Percentiles rank a stretch among this genome's conserved stretches.
phyloP scores from a whole-genome alignment of 2,888 invertebrate species.

The Caenorhabditis afra region DNA sequence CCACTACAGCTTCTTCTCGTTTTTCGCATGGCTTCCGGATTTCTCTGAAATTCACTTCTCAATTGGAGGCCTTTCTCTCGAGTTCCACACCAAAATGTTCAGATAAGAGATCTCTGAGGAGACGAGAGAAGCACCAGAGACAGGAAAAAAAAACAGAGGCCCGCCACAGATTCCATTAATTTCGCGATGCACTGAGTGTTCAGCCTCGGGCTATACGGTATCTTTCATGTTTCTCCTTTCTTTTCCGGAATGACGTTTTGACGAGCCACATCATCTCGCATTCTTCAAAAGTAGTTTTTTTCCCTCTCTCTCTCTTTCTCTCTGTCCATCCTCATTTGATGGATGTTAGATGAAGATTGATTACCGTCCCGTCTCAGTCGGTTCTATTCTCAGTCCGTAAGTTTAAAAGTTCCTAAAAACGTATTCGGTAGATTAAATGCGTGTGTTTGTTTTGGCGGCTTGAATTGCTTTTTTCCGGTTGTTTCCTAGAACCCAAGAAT shows the following conservation, averaged over 20 bases:
- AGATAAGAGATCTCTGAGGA: background rate
- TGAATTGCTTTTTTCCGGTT: too few relatives aligned
- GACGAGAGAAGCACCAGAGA: constrained; percentile 30
- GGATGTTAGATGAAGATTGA: constrained; percentile 47
- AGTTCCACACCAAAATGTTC: too few relatives aligned
- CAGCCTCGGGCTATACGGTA: constrained; percentile 48
- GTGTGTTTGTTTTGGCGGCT: too few relatives aligned
- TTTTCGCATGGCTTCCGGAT: too few relatives aligned
- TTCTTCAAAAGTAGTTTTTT: constrained; percentile 6
- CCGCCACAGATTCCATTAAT: constrained; percentile 41
- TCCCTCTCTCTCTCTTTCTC: background rate
- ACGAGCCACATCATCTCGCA: constrained; percentile 21
- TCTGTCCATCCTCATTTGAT: constrained; percentile 18
- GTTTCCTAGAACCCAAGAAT: too few relatives aligned
- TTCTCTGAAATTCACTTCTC: too few relatives aligned
- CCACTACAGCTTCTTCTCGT: too few relatives aligned
- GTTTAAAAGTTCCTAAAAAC: background rate
- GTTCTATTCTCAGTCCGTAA: background rate
- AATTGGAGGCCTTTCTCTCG: too few relatives aligned
- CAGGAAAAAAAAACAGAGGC: too few relatives aligned
- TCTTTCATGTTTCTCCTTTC: constrained; percentile 24
- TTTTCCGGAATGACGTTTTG: constrained; percentile 38
- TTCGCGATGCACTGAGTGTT: constrained; percentile 49
- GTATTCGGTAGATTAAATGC: too few relatives aligned
- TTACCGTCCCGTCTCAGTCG: background rate